phyloP scores from a whole-genome alignment of 1,140 invertebrate genomes.

The Eubasilissa regina region DNA sequence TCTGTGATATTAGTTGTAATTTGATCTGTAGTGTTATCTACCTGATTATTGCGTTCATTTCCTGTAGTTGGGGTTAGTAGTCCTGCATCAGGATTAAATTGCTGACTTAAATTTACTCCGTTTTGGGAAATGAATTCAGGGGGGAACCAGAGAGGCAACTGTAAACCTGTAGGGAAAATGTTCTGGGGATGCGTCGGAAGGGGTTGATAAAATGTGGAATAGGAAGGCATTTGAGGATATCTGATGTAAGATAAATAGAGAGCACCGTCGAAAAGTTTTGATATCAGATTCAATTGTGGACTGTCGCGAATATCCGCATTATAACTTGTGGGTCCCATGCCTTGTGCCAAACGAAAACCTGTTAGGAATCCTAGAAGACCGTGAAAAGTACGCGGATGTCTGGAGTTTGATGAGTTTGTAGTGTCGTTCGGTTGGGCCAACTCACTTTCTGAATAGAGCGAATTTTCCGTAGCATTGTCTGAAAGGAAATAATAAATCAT shows the following conservation, averaged over 20 bases:
- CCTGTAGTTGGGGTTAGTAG: neutral
- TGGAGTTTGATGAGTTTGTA: neutral
- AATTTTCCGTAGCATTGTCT: too few species aligned
- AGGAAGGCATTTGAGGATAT: constrained; percentile 43
- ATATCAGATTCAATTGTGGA: constrained; percentile 45
- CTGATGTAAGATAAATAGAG: constrained; percentile 46
- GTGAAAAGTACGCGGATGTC: constrained; percentile 12
- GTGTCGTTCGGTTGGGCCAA: too few species aligned
- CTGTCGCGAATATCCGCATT: constrained; percentile 42
- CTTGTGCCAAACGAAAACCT: constrained; percentile 52
- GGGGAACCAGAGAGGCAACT: constrained; percentile 52
- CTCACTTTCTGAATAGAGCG: too few species aligned
- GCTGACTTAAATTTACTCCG: neutral
- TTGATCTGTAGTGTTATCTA: neutral
- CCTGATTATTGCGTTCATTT: neutral
- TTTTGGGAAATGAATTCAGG: constrained; percentile 21
- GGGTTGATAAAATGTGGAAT: constrained; percentile 27
- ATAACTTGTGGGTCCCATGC: constrained; percentile 41
- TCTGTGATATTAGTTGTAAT: neutral
- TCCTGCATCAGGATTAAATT: neutral
- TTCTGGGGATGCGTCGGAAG: constrained; percentile 7
- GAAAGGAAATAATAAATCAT: too few species aligned
- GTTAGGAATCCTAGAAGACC: constrained; percentile 55
- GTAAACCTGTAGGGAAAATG: constrained; percentile 48
- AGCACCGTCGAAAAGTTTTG: constrained; percentile 50